phyloP scores from a whole-genome alignment of 2,797 vertebrate genomes.

The Muraenolepis orangiensis region DNA sequence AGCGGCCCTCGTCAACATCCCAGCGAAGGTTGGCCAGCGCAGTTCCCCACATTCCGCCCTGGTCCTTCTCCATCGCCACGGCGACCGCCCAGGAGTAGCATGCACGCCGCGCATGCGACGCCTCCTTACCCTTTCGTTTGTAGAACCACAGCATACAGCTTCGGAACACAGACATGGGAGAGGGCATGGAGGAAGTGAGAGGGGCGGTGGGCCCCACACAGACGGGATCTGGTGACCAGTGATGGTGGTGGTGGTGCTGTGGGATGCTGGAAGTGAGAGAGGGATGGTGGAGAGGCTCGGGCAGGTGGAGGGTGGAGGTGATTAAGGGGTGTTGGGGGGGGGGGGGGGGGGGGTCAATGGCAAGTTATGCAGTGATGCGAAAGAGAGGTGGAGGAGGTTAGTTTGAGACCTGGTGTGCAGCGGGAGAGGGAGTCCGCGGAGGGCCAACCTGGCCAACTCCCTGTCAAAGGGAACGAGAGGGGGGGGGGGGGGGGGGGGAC shows the following conservation, averaged over 20 bases:
- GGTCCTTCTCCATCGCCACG: conserved; percentile 12
- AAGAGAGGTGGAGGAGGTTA: conserved; percentile 76
- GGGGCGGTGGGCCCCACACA: conserved; percentile 64
- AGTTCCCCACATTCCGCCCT: conserved; percentile 32
- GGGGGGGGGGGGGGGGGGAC: conserved; percentile 49
- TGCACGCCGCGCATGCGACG: conserved; percentile 50
- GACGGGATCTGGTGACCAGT: conserved; percentile 53
- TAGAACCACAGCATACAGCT: conserved; percentile 99
- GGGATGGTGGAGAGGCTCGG: conserved; percentile 29
- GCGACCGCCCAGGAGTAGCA: conserved; percentile 36
- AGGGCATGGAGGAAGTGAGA: conserved; percentile 87
- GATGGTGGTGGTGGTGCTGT: conserved; percentile 26
- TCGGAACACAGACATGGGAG: conserved; percentile 97
- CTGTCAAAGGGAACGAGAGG: conserved; percentile 38
- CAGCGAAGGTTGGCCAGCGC: conserved; percentile 44
- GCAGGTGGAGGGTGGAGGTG: conserved; percentile 70
- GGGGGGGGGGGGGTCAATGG: conserved; percentile 23
- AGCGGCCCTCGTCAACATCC: conserved; percentile 18
- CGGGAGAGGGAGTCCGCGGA: conserved; percentile 50
- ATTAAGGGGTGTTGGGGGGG: conserved; percentile 52
- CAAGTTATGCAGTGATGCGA: conserved; percentile 63
- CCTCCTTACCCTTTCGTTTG: conserved; percentile 96
- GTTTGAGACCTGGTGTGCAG: conserved; percentile 77
- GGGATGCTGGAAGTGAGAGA: conserved; percentile 14
- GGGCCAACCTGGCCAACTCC: conserved; percentile 36